Percentiles rank a stretch among this genome's conserved stretches.
Evolutionary conservation across 1,140 invertebrate species (phyloP).

Genomic region (Drosophila ercepeae): DNA sequence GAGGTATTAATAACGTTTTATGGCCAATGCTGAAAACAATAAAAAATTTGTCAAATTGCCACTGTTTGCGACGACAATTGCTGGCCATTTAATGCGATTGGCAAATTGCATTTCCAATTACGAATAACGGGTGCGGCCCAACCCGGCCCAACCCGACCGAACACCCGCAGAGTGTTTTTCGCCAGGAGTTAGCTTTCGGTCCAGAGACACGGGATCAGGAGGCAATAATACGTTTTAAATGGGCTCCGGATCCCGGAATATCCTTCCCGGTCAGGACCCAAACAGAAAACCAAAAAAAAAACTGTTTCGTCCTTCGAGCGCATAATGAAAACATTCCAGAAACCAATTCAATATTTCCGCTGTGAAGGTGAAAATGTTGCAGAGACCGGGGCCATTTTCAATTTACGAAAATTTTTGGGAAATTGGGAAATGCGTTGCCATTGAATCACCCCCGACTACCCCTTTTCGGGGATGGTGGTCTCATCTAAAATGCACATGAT

Average conservation of each 20-base stretch:
- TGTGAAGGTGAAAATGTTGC: slow-evolving; percentile 26
- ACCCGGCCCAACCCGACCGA: not conserved
- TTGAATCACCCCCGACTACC: not conserved
- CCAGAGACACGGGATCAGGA: not conserved
- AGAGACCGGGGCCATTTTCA: slow-evolving; percentile 47
- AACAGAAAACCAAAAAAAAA: slow-evolving; percentile 3
- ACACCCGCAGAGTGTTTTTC: slow-evolving; percentile 12
- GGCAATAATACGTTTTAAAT: slow-evolving; percentile 28
- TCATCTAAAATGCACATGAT: slow-evolving; percentile 73
- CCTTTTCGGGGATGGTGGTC: not conserved
- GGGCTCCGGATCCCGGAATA: slow-evolving; percentile 1
- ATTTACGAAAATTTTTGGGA: slow-evolving; percentile 65
- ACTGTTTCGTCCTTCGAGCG: slow-evolving; percentile 25
- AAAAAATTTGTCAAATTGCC: slow-evolving; percentile 80
- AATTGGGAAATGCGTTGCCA: slow-evolving; percentile 39
- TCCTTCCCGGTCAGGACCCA: slow-evolving; percentile 7
- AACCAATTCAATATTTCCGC: slow-evolving; percentile 77
- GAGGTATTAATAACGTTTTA: slow-evolving; percentile 66
- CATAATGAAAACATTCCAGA: slow-evolving; percentile 78
- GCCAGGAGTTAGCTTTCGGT: slow-evolving; percentile 27
- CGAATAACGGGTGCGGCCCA: slow-evolving; percentile 4
- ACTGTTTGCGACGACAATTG: slow-evolving; percentile 56
- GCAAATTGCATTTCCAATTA: slow-evolving; percentile 76
- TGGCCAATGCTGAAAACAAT: slow-evolving; percentile 66
- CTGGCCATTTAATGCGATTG: slow-evolving; percentile 68